phyloP scores from a whole-genome alignment of 2,113 vertebrate species.

The Himantopus leucocephalus region DNA sequence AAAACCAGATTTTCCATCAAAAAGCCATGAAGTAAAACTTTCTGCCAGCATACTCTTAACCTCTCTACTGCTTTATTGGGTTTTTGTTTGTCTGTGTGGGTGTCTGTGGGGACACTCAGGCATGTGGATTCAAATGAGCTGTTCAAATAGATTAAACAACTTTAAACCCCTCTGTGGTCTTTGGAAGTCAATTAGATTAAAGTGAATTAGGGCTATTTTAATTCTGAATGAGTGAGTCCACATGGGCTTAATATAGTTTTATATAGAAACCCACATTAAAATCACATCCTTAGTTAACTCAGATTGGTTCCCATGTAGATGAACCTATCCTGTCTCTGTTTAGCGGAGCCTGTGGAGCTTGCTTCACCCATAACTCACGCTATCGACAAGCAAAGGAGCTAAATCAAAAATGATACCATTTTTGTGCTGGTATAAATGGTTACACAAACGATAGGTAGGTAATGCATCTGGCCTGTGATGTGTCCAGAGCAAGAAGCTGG shows the following conservation, averaged over 20 bases:
- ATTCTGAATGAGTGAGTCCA: conserved; percentile 63
- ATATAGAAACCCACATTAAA: conserved; percentile 39
- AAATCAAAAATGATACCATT: background rate
- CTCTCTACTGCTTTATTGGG: background rate
- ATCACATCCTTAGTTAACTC: conserved; percentile 56
- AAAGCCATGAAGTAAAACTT: background rate
- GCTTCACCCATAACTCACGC: accelerated
- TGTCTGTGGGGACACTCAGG: conserved; percentile 43
- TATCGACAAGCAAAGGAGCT: background rate
- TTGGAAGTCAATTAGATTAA: conserved; percentile 67
- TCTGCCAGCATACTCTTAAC: conserved; percentile 7
- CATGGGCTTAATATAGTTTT: conserved; percentile 59
- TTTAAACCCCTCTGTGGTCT: conserved; percentile 61
- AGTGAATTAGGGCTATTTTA: conserved; percentile 62
- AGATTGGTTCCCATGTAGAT: background rate
- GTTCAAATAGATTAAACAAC: conserved; percentile 62
- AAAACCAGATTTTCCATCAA: background rate
- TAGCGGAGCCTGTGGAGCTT: background rate
- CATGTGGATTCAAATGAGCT: conserved; percentile 57
- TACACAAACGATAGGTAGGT: background rate
- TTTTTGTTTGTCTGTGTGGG: conserved; percentile 41
- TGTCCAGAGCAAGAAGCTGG: background rate
- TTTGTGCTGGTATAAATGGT: background rate
- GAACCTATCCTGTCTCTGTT: background rate
- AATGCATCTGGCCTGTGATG: background rate